Conservation (phyloP, 1,140 invertebrate species). For the Saxidomus purpurata region DNA sequence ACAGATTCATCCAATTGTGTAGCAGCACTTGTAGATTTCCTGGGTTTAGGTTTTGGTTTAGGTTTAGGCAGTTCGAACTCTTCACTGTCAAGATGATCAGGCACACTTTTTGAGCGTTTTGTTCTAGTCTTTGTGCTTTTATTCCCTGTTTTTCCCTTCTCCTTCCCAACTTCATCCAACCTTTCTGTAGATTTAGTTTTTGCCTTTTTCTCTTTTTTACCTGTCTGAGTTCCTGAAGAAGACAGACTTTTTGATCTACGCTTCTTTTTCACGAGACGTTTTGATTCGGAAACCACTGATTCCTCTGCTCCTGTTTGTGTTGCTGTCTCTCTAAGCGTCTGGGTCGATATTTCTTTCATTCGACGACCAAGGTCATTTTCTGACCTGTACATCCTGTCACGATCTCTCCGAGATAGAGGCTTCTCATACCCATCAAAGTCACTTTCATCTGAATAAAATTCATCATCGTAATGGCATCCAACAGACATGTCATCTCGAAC, state of each 20-base stretch:
- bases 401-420: conserved; percentile 70
- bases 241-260: conserved; percentile 72
- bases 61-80: conserved; percentile 66
- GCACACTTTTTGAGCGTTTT: conserved; percentile 49
- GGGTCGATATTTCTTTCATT: conserved; percentile 72
- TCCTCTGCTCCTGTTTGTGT: conserved; percentile 78
- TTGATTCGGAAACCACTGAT: conserved; percentile 67
- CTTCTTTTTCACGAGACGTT: conserved; percentile 72
- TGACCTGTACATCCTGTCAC: conserved; percentile 74
- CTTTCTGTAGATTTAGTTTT: conserved; percentile 64
- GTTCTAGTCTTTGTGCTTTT: conserved; percentile 26
- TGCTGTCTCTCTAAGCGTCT: conserved; percentile 78
- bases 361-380: conserved; percentile 76
- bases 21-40: conserved; percentile 70
- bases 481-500: conserved; percentile 79
- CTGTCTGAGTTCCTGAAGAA: conserved; percentile 75
- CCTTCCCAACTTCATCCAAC: conserved; percentile 21
- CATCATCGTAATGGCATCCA: conserved; percentile 54
- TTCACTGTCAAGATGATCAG: conserved; percentile 8
- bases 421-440: conserved; percentile 74
- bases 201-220: conserved; percentile 54
- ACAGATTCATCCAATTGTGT: conserved; percentile 33
- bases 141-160: conserved; percentile 17
- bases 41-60: conserved; percentile 78
- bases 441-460: conserved; percentile 67